Percentiles rank a stretch among this genome's conserved stretches.
These are phyloP conservation scores for Tretioscincus oriximinensis DNA, from an alignment of 2,113 vertebrate genomes.

Conservation along the genomic window DNA sequence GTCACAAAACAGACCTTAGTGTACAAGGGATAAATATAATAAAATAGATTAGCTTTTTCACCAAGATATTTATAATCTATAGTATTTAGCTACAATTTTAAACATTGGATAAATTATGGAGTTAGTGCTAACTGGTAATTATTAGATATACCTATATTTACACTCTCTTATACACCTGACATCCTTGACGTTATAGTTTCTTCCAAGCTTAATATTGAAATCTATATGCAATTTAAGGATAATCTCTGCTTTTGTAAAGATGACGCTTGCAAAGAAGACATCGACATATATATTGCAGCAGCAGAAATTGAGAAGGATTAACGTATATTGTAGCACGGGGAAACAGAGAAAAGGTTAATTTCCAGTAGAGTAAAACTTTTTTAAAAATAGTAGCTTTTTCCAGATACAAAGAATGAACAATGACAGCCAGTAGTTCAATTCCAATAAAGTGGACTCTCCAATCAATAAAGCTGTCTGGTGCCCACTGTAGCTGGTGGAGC, in stretches of 20 bases:
- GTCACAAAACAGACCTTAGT: conserved; percentile 40
- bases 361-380: no score
- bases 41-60: conserved; percentile 49
- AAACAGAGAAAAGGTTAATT: no score
- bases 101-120: conserved; percentile 38
- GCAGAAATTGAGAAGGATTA: not conserved
- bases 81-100: conserved; percentile 53
- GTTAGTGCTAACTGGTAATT: conserved; percentile 36
- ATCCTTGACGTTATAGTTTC: not conserved
- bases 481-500: no score
- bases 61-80: conserved; percentile 60
- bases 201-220: not conserved
- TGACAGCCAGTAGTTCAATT: no score
- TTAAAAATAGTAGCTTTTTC: no score
- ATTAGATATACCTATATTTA: not conserved
- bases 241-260: not conserved
- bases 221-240: not conserved
- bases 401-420: no score
- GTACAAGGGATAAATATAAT: conserved; percentile 52
- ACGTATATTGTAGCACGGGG: not conserved
- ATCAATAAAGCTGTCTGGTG: no score
- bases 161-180: not conserved
- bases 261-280: not conserved
- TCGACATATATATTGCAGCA: no score
- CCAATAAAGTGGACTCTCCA: no score